Evolutionary conservation across 23 tunicate genomes (phyloP), one percentile per base, ranked within the genome.

Genomic region (Pegea sp.): DNA sequence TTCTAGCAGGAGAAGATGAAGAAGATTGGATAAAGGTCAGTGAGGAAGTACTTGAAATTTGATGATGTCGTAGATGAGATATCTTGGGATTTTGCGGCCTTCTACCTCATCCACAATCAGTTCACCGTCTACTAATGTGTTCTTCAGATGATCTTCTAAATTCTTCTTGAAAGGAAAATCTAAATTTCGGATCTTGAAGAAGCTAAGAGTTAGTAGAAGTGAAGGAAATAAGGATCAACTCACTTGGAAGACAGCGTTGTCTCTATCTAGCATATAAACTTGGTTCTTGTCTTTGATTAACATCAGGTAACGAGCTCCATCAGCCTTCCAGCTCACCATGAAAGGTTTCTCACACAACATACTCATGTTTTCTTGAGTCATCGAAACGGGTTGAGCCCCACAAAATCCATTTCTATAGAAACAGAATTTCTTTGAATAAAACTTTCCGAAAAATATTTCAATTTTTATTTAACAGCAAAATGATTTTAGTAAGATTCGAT

Each of bases 361-460:
- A 26, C 60, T 33, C 23, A 87, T 54, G 33, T 87, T 87, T 28
- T 50, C 64, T 7, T 66, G 43, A 3, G 79, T 71, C 97, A 87
- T 87, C 26, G 97, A 87, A 4, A 87, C 97, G 13, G 97, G 97
- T 33, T 87, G 97, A 8, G 97, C 88, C n/a, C 97, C 97, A 24
- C 78, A 74, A 61, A 87, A 87, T 2, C 86, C 86, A 29, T 70
- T 87, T 43, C 88, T 78, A 53, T n/a, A 65, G n/a, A n/a, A n/a
- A n/a, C n/a, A n/a, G n/a, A n/a, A n/a, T n/a, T n/a, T n/a, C n/a
- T n/a, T n/a, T n/a, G n/a, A n/a, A n/a, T n/a, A n/a, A n/a, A n/a
- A n/a, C n/a, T n/a, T n/a, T n/a, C n/a, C n/a, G n/a, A n/a, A n/a
- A n/a, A n/a, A n/a, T n/a, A n/a, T n/a, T n/a, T n/a, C n/a, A n/a